These are phyloP conservation scores for Galeopsomyia nigrocyanea DNA, from an alignment of 2,888 invertebrate species.

Conservation along the genomic window DNA sequence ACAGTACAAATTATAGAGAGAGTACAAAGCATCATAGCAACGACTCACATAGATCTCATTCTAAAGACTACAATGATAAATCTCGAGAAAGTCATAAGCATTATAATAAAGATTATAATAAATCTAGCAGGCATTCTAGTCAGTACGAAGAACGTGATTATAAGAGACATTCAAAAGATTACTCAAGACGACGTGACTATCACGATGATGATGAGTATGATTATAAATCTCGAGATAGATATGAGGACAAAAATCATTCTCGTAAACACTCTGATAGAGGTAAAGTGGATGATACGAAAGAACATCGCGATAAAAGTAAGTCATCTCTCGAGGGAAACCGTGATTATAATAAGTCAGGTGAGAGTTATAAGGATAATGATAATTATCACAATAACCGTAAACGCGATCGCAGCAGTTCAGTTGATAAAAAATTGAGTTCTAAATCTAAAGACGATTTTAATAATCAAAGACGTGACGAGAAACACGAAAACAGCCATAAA, in stretches of 20 bases:
- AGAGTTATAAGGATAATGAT: conserved; percentile 7
- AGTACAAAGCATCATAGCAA: not conserved
- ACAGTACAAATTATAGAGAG: conserved; percentile 3
- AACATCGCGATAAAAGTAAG: not conserved
- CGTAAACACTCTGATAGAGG: not conserved
- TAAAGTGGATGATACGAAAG: not conserved
- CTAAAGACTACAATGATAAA: too few species aligned
- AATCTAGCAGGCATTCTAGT: not conserved
- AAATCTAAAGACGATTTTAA: not conserved
- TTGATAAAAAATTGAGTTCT: not conserved
- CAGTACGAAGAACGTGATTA: conserved; percentile 13
- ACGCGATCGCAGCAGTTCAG: not conserved
- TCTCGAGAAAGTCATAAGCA: not conserved
- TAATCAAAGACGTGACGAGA: conserved; percentile 15
- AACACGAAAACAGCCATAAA: conserved; percentile 27
- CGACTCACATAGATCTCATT: too few species aligned
- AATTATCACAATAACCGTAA: not conserved
- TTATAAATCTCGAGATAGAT: not conserved
- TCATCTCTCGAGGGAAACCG: conserved; percentile 1
- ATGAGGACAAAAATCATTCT: conserved; percentile 24
- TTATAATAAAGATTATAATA: not conserved
- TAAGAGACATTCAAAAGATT: conserved; percentile 1
- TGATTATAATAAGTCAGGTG: conserved; percentile 5
- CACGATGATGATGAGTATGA: not conserved
- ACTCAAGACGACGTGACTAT: not conserved